Evolutionary conservation across 2,113 vertebrate genomes (phyloP).

Genomic region (Falcunculus frontatus): DNA sequence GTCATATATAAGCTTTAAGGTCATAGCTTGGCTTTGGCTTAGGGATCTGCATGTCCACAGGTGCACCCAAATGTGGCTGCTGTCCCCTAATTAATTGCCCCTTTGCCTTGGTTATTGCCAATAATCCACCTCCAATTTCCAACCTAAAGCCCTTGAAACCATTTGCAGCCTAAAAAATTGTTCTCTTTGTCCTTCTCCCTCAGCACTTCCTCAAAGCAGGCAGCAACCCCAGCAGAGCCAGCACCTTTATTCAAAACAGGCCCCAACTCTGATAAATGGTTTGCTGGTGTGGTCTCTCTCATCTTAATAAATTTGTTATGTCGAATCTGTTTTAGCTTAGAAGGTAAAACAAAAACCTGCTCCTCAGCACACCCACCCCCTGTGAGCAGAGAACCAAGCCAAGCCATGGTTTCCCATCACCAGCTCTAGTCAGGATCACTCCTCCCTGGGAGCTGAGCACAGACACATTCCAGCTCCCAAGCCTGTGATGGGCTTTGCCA

Average conservation of each 20-base stretch:
- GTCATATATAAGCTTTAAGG: neutral
- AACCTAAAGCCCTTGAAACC: neutral
- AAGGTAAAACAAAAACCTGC: neutral
- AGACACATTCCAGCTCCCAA: neutral
- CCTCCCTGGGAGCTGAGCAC: neutral
- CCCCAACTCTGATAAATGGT: rapidly evolving
- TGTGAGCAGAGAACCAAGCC: neutral
- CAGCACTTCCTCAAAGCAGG: neutral
- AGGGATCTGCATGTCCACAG: neutral
- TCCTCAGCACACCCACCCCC: neutral
- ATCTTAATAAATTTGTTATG: neutral
- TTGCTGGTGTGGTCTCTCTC: neutral
- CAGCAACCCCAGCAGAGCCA: neutral
- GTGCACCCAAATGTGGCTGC: neutral
- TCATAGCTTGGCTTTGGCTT: neutral
- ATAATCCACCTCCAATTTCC: neutral
- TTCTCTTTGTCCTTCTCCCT: neutral
- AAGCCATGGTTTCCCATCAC: neutral
- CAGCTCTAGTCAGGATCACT: neutral
- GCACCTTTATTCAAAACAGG: neutral
- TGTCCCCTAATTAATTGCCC: neutral
- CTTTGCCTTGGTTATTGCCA: neutral
- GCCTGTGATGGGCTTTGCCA: neutral
- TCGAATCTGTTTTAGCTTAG: neutral
- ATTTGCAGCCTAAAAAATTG: neutral